These are phyloP conservation scores for Helarctos malayanus DNA, from an alignment of 2,797 vertebrate species.

Conservation along the genomic window DNA sequence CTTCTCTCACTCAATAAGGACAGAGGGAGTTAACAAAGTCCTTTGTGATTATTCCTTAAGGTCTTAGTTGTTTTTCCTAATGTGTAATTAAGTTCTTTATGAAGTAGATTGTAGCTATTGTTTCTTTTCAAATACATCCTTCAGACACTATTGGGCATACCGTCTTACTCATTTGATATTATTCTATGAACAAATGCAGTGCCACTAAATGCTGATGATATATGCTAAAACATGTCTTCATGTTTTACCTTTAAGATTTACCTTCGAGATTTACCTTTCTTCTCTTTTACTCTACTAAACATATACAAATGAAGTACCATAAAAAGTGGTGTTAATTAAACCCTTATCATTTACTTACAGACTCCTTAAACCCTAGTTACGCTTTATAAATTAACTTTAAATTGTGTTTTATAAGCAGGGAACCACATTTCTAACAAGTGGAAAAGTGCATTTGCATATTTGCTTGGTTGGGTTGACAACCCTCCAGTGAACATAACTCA, in stretches of 20 bases:
- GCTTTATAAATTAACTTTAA: not conserved
- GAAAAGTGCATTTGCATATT: not conserved
- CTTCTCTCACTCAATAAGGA: conserved; percentile 16
- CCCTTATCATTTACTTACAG: not conserved
- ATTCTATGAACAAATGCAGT: not conserved
- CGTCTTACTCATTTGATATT: not conserved
- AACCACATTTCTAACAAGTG: not conserved
- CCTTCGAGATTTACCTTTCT: not conserved
- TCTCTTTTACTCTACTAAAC: conserved; percentile 25
- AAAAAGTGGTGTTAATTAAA: conserved; percentile 1
- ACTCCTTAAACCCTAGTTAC: not conserved
- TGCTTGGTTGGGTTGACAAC: not conserved
- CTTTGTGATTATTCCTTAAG: not conserved
- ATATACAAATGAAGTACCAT: not conserved
- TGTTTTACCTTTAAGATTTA: too few species aligned
- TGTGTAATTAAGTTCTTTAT: conserved; percentile 24
- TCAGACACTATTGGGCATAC: not conserved
- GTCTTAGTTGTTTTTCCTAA: not conserved
- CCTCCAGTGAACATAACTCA: not conserved
- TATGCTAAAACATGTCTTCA: not conserved
- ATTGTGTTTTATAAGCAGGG: conserved; percentile 4
- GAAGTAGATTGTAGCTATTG: not conserved
- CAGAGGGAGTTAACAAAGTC: not conserved
- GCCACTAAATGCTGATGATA: not conserved
- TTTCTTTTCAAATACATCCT: conserved; percentile 42